A percentile compares a stretch with the other conserved stretches of the same genome.
Evolutionary conservation across 2,797 vertebrate genomes (phyloP).

Genomic region (Helarctos malayanus): DNA sequence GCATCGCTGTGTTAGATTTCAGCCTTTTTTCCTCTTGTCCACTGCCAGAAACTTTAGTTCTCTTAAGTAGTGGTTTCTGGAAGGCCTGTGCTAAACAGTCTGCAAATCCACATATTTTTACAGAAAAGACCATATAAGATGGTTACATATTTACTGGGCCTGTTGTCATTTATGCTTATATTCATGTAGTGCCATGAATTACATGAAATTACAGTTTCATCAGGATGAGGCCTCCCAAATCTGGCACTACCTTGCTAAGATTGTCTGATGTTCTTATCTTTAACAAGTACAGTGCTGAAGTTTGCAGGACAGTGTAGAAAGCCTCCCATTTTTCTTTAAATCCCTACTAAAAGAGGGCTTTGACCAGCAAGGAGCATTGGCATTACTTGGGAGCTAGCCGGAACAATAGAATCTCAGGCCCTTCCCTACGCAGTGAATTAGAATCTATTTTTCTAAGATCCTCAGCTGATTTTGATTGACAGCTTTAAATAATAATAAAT

Average conservation of each 20-base stretch:
- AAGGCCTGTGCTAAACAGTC: neutral
- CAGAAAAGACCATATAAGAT: neutral
- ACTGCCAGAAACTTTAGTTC: neutral
- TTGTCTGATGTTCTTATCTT: neutral
- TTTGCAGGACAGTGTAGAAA: neutral
- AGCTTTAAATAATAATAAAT: constrained; percentile 22
- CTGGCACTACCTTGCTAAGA: neutral
- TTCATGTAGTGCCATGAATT: neutral
- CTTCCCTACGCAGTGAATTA: neutral
- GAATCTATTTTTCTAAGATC: constrained; percentile 8
- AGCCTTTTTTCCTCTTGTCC: neutral
- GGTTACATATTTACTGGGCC: neutral
- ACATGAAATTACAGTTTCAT: neutral
- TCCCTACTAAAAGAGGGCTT: neutral
- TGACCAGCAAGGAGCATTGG: neutral
- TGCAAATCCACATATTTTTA: neutral
- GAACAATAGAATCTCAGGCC: neutral
- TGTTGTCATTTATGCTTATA: neutral
- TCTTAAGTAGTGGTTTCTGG: neutral
- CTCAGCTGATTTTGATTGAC: neutral
- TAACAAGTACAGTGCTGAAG: neutral
- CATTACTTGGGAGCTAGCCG: neutral
- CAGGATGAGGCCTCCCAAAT: neutral
- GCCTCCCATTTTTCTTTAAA: neutral
- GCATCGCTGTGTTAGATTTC: neutral